Evolutionary conservation across 2,888 invertebrate species (phyloP).

Genomic region (Parnassius smintheus): DNA sequence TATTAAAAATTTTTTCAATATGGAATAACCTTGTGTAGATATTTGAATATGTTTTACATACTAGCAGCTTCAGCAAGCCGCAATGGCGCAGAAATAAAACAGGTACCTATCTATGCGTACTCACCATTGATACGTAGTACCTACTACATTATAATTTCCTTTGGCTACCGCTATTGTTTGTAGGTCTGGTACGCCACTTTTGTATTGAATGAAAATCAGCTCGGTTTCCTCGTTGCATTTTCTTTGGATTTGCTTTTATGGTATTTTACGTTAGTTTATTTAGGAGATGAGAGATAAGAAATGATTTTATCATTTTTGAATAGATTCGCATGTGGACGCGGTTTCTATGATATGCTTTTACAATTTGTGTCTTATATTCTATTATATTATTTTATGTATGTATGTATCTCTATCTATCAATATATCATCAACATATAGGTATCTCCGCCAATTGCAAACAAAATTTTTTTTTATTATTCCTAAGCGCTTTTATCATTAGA

Average conservation of each 20-base stretch:
- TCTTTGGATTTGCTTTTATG: conserved; percentile 40
- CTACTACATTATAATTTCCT: conserved; percentile 53
- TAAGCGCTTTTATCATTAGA: too few relatives aligned
- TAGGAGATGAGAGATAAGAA: conserved; percentile 33
- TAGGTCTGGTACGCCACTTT: conserved; percentile 49
- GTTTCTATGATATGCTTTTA: conserved; percentile 10
- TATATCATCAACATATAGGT: too few relatives aligned
- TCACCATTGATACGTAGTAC: conserved; percentile 47
- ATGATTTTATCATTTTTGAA: conserved; percentile 16
- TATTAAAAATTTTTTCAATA: not conserved
- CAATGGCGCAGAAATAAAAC: conserved; percentile 56
- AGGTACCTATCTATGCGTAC: conserved; percentile 45
- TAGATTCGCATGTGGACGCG: conserved; percentile 4
- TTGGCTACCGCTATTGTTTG: conserved; percentile 49
- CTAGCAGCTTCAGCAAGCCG: conserved; percentile 46
- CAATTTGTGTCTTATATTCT: conserved; percentile 13
- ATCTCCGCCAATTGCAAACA: too few relatives aligned
- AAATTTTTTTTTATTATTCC: too few relatives aligned
- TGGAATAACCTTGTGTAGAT: conserved; percentile 32
- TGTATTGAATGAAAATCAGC: conserved; percentile 59
- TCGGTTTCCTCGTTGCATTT: conserved; percentile 53
- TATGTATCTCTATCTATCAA: too few relatives aligned
- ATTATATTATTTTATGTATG: too few relatives aligned
- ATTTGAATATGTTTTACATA: conserved; percentile 68
- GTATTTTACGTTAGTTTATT: conserved; percentile 36